These are phyloP conservation scores for Tetramorium alpestre DNA, from an alignment of 1,140 invertebrate species.

Conservation along the genomic window DNA sequence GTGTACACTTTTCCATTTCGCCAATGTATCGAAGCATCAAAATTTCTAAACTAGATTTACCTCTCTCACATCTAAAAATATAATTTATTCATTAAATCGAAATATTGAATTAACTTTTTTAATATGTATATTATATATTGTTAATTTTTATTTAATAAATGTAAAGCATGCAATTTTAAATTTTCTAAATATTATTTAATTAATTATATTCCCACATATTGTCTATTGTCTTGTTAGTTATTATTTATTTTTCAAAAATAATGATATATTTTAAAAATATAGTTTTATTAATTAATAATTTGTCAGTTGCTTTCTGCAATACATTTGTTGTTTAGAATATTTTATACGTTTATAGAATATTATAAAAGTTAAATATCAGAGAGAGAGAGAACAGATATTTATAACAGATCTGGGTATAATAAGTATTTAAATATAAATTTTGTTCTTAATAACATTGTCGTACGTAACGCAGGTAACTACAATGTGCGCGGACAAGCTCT, in stretches of 20 bases:
- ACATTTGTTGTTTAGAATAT: background rate
- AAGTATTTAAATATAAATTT: background rate
- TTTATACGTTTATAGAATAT: background rate
- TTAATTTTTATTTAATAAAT: background rate
- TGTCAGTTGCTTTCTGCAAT: background rate
- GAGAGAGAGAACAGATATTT: background rate
- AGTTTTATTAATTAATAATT: background rate
- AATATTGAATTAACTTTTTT: background rate
- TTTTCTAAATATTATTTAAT: background rate
- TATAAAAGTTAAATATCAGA: background rate
- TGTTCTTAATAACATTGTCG: background rate
- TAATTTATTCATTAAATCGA: too few relatives aligned
- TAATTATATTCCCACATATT: background rate
- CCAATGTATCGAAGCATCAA: background rate
- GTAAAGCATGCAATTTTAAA: background rate
- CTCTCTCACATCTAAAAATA: background rate
- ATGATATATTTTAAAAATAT: background rate
- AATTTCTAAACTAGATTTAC: background rate
- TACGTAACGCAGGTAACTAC: conserved; percentile 85
- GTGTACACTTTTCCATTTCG: background rate
- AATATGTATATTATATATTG: background rate
- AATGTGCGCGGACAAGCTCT: conserved; percentile 87
- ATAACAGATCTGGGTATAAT: background rate
- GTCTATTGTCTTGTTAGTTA: background rate
- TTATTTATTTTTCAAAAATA: background rate